Percentiles rank a stretch among this genome's conserved stretches.
Conservation (phyloP, 2,888 invertebrate species). For the Diarsia dahlii region DNA sequence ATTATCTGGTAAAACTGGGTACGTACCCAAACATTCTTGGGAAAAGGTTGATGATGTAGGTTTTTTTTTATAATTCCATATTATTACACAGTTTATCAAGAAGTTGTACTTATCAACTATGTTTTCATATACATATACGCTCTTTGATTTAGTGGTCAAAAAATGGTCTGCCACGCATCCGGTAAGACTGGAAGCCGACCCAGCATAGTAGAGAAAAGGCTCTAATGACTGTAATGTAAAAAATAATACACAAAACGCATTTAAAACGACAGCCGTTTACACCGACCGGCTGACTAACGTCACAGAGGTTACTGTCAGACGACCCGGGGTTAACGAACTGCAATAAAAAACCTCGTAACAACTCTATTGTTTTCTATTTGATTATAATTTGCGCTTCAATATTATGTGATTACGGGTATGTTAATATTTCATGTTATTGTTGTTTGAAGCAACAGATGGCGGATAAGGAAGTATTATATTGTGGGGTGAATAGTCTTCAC, state of each 20-base stretch:
- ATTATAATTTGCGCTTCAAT: conserved; percentile 62
- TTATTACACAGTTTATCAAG: no score
- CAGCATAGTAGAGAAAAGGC: no score
- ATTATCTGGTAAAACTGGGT: neutral
- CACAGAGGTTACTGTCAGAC: conserved; percentile 63
- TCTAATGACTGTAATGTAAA: no score
- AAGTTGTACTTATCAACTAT: no score
- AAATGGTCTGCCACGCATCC: no score
- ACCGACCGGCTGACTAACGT: conserved; percentile 27
- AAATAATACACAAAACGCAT: neutral
- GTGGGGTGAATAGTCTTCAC: conserved; percentile 25
- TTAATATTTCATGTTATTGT: conserved; percentile 40
- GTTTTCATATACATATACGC: no score
- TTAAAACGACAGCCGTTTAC: conserved; percentile 19
- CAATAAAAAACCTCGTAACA: conserved; percentile 64
- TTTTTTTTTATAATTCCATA: no score
- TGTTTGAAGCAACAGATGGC: conserved; percentile 37
- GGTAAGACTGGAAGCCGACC: no score
- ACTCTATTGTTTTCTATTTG: conserved; percentile 70
- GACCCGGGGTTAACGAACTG: conserved; percentile 59
- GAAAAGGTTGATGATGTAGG: no score
- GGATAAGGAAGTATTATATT: conserved; percentile 43
- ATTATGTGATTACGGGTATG: conserved; percentile 44
- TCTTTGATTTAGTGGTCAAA: no score
- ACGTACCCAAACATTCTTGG: neutral